Conservation (phyloP, 1,140 invertebrate genomes). For the Whitmania pigra region DNA sequence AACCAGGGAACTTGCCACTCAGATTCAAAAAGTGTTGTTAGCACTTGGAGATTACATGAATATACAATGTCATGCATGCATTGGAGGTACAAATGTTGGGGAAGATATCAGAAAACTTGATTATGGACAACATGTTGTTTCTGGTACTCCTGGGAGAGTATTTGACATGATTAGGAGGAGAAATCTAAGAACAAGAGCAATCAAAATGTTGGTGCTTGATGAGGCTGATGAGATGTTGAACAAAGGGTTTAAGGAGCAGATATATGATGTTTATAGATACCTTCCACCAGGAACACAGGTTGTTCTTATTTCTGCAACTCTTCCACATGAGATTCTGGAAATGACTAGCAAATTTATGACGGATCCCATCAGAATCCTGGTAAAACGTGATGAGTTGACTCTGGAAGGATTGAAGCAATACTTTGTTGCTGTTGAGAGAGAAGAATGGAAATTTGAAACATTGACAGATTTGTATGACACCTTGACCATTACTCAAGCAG, state of each 20-base stretch:
- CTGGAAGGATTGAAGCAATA: slow-evolving; percentile 99
- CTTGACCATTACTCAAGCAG: slow-evolving; percentile 94
- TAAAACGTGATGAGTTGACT: slow-evolving; percentile 99
- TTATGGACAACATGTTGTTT: slow-evolving; percentile 96
- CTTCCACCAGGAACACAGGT: slow-evolving; percentile 89
- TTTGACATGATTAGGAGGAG: slow-evolving; percentile 97
- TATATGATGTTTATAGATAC: slow-evolving; percentile 97
- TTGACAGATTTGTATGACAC: slow-evolving; percentile 97
- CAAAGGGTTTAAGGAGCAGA: slow-evolving; percentile 97
- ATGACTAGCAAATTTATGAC: slow-evolving; percentile 99
- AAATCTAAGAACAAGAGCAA: slow-evolving; percentile 80
- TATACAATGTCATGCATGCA: slow-evolving; percentile 96
- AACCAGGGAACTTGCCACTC: slow-evolving; percentile 88
- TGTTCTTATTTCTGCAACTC: slow-evolving; percentile 88
- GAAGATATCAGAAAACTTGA: slow-evolving; percentile 97
- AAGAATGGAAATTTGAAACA: slow-evolving; percentile 99
- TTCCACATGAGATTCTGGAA: slow-evolving; percentile 97
- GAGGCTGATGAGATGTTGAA: slow-evolving; percentile 99
- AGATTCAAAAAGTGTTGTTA: slow-evolving; percentile 94
- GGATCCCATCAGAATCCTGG: slow-evolving; percentile 91
- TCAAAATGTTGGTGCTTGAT: slow-evolving; percentile 96
- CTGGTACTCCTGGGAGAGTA: slow-evolving; percentile 90
- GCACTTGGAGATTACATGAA: slow-evolving; percentile 98
- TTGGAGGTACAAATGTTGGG: slow-evolving; percentile 97
- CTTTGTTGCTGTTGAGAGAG: slow-evolving; percentile 86